Conservation (phyloP, 1,140 invertebrate genomes). For the Drosophila watanabei region DNA sequence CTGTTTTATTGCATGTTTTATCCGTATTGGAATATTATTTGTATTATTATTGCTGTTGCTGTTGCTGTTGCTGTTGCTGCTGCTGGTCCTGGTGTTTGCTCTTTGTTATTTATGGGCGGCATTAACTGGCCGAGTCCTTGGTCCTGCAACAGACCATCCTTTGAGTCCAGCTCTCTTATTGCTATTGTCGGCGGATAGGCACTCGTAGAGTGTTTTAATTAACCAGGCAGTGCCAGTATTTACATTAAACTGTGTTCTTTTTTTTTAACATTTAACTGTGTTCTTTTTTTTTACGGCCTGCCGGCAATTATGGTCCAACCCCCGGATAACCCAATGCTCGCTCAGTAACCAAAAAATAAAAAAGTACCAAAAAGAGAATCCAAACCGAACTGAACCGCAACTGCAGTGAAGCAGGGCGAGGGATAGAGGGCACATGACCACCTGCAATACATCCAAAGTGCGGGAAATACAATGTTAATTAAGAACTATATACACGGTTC, state of each 20-base stretch:
- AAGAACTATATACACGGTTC: constrained; percentile 9
- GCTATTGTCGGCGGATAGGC: constrained; percentile 21
- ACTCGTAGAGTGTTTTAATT: constrained; percentile 44
- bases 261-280: constrained; percentile 34
- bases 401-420: constrained; percentile 33
- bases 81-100: constrained; percentile 46
- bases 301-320: constrained; percentile 34
- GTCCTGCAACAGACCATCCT: constrained; percentile 16
- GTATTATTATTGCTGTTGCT: constrained; percentile 59
- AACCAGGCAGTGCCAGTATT: constrained; percentile 35
- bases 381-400: constrained; percentile 40
- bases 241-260: constrained; percentile 26
- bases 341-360: constrained; percentile 30
- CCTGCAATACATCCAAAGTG: constrained; percentile 28
- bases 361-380: constrained; percentile 21
- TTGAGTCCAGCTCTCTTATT: constrained; percentile 7
- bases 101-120: constrained; percentile 66
- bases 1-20: constrained; percentile 73
- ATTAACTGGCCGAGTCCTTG: constrained; percentile 59
- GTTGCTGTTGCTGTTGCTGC: constrained; percentile 38
- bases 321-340: no score
- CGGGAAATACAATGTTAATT: constrained; percentile 18
- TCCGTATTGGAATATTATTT: constrained; percentile 73
- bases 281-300: constrained; percentile 12
- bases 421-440: constrained; percentile 13